phyloP scores from a whole-genome alignment of 2,888 invertebrate species.

The Leptogaster cylindrica region DNA sequence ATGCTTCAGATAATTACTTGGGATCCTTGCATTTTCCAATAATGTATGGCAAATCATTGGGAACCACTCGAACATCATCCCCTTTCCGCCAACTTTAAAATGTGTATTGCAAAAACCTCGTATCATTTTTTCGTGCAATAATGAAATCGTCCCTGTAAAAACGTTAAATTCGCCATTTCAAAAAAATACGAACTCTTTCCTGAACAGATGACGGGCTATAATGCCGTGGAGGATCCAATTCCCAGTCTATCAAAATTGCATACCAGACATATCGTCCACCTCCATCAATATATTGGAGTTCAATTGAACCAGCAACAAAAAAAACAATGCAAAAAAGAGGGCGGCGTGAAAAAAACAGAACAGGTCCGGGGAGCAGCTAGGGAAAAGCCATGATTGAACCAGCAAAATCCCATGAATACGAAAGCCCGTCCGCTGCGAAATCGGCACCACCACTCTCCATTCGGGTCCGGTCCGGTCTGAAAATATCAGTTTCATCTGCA shows the following conservation, averaged over 20 bases:
- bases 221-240: background rate
- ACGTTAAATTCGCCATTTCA: too few relatives aligned
- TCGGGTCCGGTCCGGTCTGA: background rate
- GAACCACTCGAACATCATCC: too few relatives aligned
- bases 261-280: conserved; percentile 40
- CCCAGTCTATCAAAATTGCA: conserved; percentile 39
- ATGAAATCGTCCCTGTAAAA: too few relatives aligned
- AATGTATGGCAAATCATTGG: too few relatives aligned
- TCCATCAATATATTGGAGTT: conserved; percentile 40
- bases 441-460: background rate
- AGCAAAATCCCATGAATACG: conserved; percentile 41
- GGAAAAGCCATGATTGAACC: conserved; percentile 35
- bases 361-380: conserved; percentile 16
- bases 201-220: background rate
- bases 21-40: too few relatives aligned
- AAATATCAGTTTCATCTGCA: conserved; percentile 36
- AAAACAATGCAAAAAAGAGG: conserved; percentile 21
- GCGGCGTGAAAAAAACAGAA: conserved; percentile 5
- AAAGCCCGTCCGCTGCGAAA: conserved; percentile 7
- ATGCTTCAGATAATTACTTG: too few relatives aligned
- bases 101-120: too few relatives aligned
- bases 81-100: too few relatives aligned
- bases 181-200: too few relatives aligned
- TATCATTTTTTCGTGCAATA: too few relatives aligned
- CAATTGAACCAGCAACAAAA: conserved; percentile 30